Evolutionary conservation across 2,888 invertebrate species (phyloP).

Genomic region (Aplocera efformata): DNA sequence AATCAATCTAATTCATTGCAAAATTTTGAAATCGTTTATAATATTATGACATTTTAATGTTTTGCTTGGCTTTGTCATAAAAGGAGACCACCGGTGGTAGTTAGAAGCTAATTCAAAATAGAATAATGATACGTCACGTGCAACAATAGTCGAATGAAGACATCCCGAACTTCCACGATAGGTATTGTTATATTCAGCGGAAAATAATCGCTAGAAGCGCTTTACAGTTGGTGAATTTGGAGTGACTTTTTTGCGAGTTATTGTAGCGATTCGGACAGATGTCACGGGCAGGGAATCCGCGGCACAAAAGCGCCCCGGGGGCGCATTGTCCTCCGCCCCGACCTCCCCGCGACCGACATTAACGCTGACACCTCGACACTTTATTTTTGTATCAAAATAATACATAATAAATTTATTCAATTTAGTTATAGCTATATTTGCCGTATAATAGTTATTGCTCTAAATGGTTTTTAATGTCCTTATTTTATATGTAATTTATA

Average conservation of each 20-base stretch:
- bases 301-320: slow-evolving; percentile 74
- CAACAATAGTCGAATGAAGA: slow-evolving; percentile 71
- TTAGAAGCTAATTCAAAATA: slow-evolving; percentile 48
- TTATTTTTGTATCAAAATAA: slow-evolving; percentile 71
- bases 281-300: slow-evolving; percentile 71
- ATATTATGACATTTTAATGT: slow-evolving; percentile 61
- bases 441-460: slow-evolving; percentile 69
- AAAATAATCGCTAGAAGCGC: slow-evolving; percentile 61
- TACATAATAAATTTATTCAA: slow-evolving; percentile 65
- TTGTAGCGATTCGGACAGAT: slow-evolving; percentile 78
- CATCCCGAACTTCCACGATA: slow-evolving; percentile 45
- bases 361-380: slow-evolving; percentile 72
- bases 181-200: slow-evolving; percentile 56
- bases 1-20: slow-evolving; percentile 41
- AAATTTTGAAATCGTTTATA: slow-evolving; percentile 55
- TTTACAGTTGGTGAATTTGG: slow-evolving; percentile 65
- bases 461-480: slow-evolving; percentile 78
- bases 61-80: slow-evolving; percentile 21
- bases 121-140: slow-evolving; percentile 67
- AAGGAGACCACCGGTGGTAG: slow-evolving; percentile 61
- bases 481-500: slow-evolving; percentile 74
- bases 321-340: slow-evolving; percentile 65
- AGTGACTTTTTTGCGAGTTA: slow-evolving; percentile 76
- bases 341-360: slow-evolving; percentile 66
- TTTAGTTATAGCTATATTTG: slow-evolving; percentile 66